Base-by-base conservation (phyloP, 2,888 invertebrate species). In the Conistra vaccinii region DNA sequence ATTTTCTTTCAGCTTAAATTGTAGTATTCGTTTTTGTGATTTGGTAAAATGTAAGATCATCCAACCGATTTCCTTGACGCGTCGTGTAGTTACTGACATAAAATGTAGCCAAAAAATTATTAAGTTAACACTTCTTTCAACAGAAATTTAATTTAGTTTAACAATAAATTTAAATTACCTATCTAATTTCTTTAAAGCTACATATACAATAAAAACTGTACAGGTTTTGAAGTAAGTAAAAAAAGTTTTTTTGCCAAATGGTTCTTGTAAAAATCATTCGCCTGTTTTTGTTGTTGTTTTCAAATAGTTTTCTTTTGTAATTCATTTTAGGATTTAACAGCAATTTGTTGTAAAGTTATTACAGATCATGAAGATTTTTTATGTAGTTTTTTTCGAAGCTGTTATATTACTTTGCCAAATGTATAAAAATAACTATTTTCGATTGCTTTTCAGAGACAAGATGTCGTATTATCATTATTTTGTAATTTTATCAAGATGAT, bases 271-370 rank as follows among this genome's bases (percentile, higher is more conserved):
- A 53, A 71, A 62, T 69, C 29, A 80, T 74, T 81, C 45, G 51
- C 20, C 45, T 5, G 75, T 78, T 81, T 82, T 84, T 81, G 79
- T 85, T 76, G 68, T 77, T 78, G 68, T 80, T 84, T 71, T 35
- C n/a, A 71, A 74, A 80, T 76, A 55, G 48, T 71, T 69, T 72
- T 69, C 42, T 60, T 45, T 74, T 68, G 58, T 67, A 51, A 73
- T 42, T 32, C 20, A 20, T 53, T 69, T 35, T 69, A 9, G 26
- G 35, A 62, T 60, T 51, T 55, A 65, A 58, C 39, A 29, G 32
- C 48, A 68, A 57, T 53, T 63, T 42, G 55, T 23, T 67, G 20
- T 53, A 61, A 51, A 32, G 12, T 20, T 65, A 53, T 61, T 35
- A 57, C 23, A n/a, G 6, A 53, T 23, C 57, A 29, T 35, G 12